Base-by-base conservation (phyloP, 2,888 invertebrate species). In the Yponomeuta cagnagella region DNA sequence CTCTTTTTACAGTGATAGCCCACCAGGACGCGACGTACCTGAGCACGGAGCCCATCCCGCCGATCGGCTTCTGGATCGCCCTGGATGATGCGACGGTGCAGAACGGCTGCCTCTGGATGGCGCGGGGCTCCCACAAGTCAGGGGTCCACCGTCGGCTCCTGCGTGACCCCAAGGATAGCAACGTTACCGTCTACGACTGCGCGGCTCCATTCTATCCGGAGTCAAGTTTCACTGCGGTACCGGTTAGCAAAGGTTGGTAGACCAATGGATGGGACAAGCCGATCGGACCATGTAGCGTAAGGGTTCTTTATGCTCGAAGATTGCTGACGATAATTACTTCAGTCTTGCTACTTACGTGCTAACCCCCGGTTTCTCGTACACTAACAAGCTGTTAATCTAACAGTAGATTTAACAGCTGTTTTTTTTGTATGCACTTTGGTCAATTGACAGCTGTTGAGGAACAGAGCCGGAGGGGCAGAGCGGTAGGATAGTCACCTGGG, bases 1-100 rank as follows among this genome's bases (percentile, higher is more conserved):
- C 5, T 15, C 2, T 71, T 67, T 74, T 72, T 66, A 73, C 85
- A 96, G 97, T 97, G 2, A 90, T 86, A 30, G 90, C 95, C 0
- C 97, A 97, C 84, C 97, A 97, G 87, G 99, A 99, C 83, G 95
- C 96, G 0, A 95, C 97, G 3, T 99, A 96, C 84, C 90, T 99
- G 65, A 93, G 96, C 82, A 97, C 98, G 0, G 96, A 96, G 30
- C 98, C 98, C 1, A 93, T 94, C 65, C 95, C 95, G 10, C 92
- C 97, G 0, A 85, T 97, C 2, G 99, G 99, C 0, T 96, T 98
- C 80, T 99, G 99, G 99, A 95, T 99, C 74, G 98, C 99, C 0
- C 87, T 99, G 6, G 98, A 99, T 79, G 98, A 99, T 80, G 97
- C 98, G 0, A 97, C 97, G 0, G 74, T 95, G 23, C 96, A 98